These are phyloP conservation scores for Pilophorus perplexus DNA, from an alignment of 2,888 invertebrate species.

Conservation along the genomic window DNA sequence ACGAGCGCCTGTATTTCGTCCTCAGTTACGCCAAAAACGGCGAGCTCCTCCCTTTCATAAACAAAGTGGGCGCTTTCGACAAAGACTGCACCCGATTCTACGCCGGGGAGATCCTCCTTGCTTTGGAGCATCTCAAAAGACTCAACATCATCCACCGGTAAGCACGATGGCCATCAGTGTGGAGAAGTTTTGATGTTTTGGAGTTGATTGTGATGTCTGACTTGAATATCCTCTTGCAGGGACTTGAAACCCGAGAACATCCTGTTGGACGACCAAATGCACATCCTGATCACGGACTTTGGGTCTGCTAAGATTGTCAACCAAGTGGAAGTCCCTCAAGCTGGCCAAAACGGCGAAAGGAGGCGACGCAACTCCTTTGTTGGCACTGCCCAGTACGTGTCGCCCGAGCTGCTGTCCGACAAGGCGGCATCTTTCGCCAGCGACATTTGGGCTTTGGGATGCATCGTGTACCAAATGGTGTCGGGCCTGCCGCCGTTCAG, in stretches of 20 bases:
- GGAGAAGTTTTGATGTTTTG: not conserved
- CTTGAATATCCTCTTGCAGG: slow-evolving; percentile 29
- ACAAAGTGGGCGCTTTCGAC: slow-evolving; percentile 86
- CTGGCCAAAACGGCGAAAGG: slow-evolving; percentile 49
- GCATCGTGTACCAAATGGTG: slow-evolving; percentile 95
- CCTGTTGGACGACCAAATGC: slow-evolving; percentile 90
- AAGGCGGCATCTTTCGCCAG: slow-evolving; percentile 67
- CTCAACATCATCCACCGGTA: slow-evolving; percentile 83
- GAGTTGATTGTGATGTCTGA: not conserved
- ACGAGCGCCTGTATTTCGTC: slow-evolving; percentile 89
- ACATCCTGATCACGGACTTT: slow-evolving; percentile 94
- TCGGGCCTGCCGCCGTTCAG: slow-evolving; percentile 90
- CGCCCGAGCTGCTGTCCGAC: slow-evolving; percentile 89
- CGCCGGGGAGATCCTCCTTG: slow-evolving; percentile 87
- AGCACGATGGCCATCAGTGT: slow-evolving; percentile 45
- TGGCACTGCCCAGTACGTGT: slow-evolving; percentile 98
- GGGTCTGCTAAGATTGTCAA: slow-evolving; percentile 87
- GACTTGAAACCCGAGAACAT: slow-evolving; percentile 99
- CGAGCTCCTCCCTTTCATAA: slow-evolving; percentile 88
- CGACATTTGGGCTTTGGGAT: slow-evolving; percentile 97
- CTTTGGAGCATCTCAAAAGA: slow-evolving; percentile 86
- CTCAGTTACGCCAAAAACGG: slow-evolving; percentile 93
- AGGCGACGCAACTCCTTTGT: slow-evolving; percentile 83
- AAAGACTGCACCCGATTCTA: slow-evolving; percentile 88
- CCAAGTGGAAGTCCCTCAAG: slow-evolving; percentile 19